Conservation (phyloP, 2,113 vertebrate genomes). For the Hydrolagus affinis region DNA sequence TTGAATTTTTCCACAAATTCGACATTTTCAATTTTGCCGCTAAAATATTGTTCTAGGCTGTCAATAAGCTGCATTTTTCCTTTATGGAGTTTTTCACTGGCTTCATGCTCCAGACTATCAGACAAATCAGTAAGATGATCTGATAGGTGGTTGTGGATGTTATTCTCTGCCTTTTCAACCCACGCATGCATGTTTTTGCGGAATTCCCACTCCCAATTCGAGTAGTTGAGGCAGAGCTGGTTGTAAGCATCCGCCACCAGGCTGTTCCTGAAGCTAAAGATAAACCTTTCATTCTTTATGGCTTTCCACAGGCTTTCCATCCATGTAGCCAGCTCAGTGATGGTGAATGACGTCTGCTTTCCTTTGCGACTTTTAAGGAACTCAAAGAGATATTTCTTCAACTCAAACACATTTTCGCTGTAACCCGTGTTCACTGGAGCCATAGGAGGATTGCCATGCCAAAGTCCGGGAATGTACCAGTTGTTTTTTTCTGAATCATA, state of each 20-base stretch:
- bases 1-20: too few relatives aligned
- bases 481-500: slow-evolving; percentile 10
- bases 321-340: slow-evolving; percentile 47
- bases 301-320: slow-evolving; percentile 44
- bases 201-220: slow-evolving; percentile 44
- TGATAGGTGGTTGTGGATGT: slow-evolving; percentile 38
- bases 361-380: slow-evolving; percentile 41
- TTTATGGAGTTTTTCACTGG: slow-evolving; percentile 40
- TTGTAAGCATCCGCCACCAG: slow-evolving; percentile 34
- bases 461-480: too few relatives aligned
- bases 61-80: slow-evolving; percentile 26
- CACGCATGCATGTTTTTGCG: slow-evolving; percentile 46
- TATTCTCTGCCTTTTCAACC: slow-evolving; percentile 40
- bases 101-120: slow-evolving; percentile 42
- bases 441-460: too few relatives aligned
- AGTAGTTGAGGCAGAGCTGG: slow-evolving; percentile 37
- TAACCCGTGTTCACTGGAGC: slow-evolving; percentile 45
- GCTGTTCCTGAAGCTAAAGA: slow-evolving; percentile 32
- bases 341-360: slow-evolving; percentile 39
- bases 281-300: slow-evolving; percentile 32
- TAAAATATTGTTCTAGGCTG: slow-evolving; percentile 38
- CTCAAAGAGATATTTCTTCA: slow-evolving; percentile 50
- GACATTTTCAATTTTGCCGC: slow-evolving; percentile 39
- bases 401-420: slow-evolving; percentile 46
- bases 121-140: background rate